Evolutionary conservation across 2,113 vertebrate species (phyloP).

Genomic region (Stegastes partitus): DNA sequence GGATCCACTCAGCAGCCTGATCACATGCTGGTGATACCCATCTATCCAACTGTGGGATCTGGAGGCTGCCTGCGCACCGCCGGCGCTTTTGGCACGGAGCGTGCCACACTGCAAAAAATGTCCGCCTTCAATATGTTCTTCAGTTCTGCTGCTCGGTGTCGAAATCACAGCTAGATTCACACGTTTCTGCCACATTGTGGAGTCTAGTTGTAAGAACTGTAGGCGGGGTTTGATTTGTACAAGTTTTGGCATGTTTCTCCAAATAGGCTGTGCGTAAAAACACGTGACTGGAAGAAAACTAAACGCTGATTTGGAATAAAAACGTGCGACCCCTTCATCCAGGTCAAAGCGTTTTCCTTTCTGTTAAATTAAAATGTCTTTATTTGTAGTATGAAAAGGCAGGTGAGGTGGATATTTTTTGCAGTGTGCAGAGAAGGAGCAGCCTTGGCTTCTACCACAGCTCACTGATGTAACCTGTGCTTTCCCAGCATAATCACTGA

Average conservation of each 20-base stretch:
- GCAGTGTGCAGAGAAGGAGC: constrained; percentile 54
- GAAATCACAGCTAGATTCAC: neutral
- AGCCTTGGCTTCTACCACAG: constrained; percentile 11
- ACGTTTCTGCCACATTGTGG: neutral
- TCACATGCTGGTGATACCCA: constrained; percentile 52
- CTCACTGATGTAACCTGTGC: constrained; percentile 38
- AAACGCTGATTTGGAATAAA: neutral
- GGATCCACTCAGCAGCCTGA: constrained; percentile 15
- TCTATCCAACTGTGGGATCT: constrained; percentile 54
- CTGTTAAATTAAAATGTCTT: neutral
- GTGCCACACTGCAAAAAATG: constrained; percentile 62
- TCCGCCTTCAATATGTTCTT: neutral
- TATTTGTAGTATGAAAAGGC: neutral
- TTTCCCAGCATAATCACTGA: constrained; percentile 18
- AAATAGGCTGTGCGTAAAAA: too few relatives aligned
- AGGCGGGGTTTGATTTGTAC: neutral
- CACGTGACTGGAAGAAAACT: too few relatives aligned
- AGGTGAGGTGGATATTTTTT: constrained; percentile 40
- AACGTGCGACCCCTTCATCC: accelerated
- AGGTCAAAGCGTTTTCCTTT: accelerated
- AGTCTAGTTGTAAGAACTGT: neutral
- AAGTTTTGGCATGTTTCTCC: too few relatives aligned
- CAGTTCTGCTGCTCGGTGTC: neutral
- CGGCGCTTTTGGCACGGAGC: constrained; percentile 46
- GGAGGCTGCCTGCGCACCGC: constrained; percentile 63